These are phyloP conservation scores for Panthera leo DNA, from an alignment of 2,113 vertebrate species.

Conservation along the genomic window DNA sequence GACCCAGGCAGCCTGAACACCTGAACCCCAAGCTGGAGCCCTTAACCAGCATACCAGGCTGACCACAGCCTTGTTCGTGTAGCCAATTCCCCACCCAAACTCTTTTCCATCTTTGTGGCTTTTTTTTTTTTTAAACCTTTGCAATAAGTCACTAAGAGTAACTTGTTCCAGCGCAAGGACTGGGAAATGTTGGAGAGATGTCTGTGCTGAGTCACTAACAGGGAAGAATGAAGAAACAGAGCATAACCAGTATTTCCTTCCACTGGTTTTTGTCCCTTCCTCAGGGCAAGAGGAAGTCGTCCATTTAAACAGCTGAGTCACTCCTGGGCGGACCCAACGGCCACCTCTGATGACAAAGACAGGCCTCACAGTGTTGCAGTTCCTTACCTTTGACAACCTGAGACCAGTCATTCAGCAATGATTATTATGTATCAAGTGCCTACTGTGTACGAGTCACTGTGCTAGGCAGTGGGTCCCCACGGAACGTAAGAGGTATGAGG, in stretches of 20 bases:
- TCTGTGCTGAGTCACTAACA: background rate
- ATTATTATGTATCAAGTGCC: background rate
- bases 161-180: background rate
- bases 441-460: background rate
- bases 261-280: background rate
- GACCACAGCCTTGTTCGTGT: background rate
- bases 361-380: background rate
- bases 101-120: background rate
- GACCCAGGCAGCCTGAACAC: background rate
- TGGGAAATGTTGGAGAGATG: background rate
- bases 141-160: background rate
- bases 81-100: background rate
- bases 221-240: background rate
- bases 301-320: background rate
- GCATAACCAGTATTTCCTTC: background rate
- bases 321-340: background rate
- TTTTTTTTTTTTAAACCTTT: background rate
- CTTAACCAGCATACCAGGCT: fast-evolving
- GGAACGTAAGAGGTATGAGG: fast-evolving
- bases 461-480: background rate
- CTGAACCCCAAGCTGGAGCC: background rate
- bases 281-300: background rate
- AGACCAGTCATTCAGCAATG: background rate
- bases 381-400: background rate
- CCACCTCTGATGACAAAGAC: background rate